Evolutionary conservation across 2,113 vertebrate genomes (phyloP), one percentile per base, ranked within the genome.

Genomic region (Seriola rivoliana): DNA sequence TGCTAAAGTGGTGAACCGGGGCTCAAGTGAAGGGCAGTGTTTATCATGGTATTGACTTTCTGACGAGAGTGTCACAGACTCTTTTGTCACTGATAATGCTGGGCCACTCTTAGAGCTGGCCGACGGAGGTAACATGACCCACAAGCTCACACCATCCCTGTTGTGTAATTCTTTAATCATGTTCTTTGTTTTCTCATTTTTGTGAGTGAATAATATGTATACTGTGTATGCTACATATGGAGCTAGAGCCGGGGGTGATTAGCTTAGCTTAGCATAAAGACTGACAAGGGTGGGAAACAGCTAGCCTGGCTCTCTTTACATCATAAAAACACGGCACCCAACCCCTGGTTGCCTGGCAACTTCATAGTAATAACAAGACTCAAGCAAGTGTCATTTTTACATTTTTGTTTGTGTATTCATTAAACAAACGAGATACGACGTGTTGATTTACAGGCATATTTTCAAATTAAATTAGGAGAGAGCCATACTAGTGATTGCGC

Each of bases 1-100:
- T 93, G 93, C 94, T 92, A 93, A 95, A 96, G 95, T 95, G 93
- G 94, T 93, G 89, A 91, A 94, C 95, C 91, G 94, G 91, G 92
- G 92, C 93, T 92, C 89, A 82, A 77, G 78, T 68, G 80, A 84
- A 82, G 82, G 76, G 70, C 82, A 62, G 82, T 59, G 88, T 92
- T 93, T 88, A 91, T 96, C 95, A 95, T 89, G 23, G 77, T 93
- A 95, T 94, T 71, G 94, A 96, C 94, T 95, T 95, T 94, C 95
- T 95, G 96, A 95, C 94, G 91, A 91, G 17, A 0, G 58, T 83
- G 89, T 64, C 84, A 89, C 90, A 92, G 92, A 88, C 87, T 92
- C 88, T 93, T 95, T 90, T 90, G 95, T 96, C 95, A 94, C 91
- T 75, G 84, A 78, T 79, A 85, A 80, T 66, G 80, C 91, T 86